Evolutionary conservation across 2,113 vertebrate species (phyloP).

Genomic region (Chlamydotis undulata): DNA sequence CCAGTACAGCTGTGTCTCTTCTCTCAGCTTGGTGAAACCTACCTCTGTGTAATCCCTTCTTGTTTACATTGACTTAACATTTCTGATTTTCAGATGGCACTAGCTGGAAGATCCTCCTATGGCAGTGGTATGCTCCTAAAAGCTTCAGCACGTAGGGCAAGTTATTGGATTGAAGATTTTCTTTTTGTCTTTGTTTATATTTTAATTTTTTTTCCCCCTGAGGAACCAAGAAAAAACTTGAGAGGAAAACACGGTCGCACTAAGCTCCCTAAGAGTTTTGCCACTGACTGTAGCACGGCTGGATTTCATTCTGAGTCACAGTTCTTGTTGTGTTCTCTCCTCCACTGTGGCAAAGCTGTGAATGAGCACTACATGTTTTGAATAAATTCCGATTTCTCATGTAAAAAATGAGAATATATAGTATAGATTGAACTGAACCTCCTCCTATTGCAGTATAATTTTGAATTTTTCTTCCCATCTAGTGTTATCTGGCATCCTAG

Average conservation of each 20-base stretch:
- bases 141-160: background rate
- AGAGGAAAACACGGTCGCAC: background rate
- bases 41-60: background rate
- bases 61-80: background rate
- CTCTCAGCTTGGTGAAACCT: background rate
- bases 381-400: conserved; percentile 29
- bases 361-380: conserved; percentile 30
- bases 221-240: background rate
- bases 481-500: background rate
- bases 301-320: conserved; percentile 52
- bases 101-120: background rate
- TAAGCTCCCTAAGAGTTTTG: conserved; percentile 9
- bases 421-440: background rate
- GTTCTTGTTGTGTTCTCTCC: conserved; percentile 1
- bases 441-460: background rate
- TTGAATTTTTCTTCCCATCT: conserved; percentile 4
- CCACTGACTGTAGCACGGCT: conserved; percentile 3
- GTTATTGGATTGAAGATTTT: background rate
- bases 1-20: background rate
- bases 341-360: conserved; percentile 38
- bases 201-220: background rate
- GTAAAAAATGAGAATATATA: conserved; percentile 28
- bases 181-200: background rate
- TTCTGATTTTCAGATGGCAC: background rate
- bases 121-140: background rate